phyloP scores from a whole-genome alignment of 1,140 invertebrate species.

The Macrosteles quadrilineatus region DNA sequence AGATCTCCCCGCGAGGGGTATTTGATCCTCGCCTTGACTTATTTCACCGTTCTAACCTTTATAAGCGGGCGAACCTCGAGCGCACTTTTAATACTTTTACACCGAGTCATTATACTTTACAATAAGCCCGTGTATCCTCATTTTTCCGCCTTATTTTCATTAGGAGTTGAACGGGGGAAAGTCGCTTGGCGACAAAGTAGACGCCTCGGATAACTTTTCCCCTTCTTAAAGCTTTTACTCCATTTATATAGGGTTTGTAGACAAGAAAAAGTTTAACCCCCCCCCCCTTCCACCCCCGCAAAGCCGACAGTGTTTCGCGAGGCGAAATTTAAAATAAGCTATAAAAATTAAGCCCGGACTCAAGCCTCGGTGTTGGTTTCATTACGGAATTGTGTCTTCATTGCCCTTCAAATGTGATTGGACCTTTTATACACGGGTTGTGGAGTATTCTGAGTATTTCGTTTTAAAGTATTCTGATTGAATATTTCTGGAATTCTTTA shows the following conservation, averaged over 20 bases:
- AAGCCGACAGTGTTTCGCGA: slow-evolving; percentile 18
- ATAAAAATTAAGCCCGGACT: slow-evolving; percentile 34
- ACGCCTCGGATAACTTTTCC: slow-evolving; percentile 26
- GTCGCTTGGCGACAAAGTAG: slow-evolving; percentile 25
- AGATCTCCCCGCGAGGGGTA: slow-evolving; percentile 9
- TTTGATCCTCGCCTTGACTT: slow-evolving; percentile 25
- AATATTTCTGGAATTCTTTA: too few relatives aligned
- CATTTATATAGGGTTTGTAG: slow-evolving; percentile 28
- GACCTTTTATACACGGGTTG: too few relatives aligned
- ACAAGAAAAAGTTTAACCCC: slow-evolving; percentile 32
- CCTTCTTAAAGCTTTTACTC: slow-evolving; percentile 26
- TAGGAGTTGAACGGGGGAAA: slow-evolving; percentile 3
- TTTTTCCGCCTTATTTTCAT: slow-evolving; percentile 37
- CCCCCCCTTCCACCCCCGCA: not conserved
- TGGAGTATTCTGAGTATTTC: too few relatives aligned
- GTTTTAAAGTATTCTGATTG: too few relatives aligned
- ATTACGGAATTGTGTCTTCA: slow-evolving; percentile 21
- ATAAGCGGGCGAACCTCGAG: not conserved
- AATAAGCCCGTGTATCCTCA: slow-evolving; percentile 36
- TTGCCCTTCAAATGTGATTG: slow-evolving; percentile 23
- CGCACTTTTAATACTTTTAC: slow-evolving; percentile 36
- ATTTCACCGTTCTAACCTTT: slow-evolving; percentile 20
- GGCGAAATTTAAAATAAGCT: slow-evolving; percentile 38
- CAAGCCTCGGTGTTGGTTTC: slow-evolving; percentile 18
- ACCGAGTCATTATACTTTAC: slow-evolving; percentile 38